These are phyloP conservation scores for Gyps fulvus DNA, from an alignment of 2,113 vertebrate genomes.

Conservation along the genomic window DNA sequence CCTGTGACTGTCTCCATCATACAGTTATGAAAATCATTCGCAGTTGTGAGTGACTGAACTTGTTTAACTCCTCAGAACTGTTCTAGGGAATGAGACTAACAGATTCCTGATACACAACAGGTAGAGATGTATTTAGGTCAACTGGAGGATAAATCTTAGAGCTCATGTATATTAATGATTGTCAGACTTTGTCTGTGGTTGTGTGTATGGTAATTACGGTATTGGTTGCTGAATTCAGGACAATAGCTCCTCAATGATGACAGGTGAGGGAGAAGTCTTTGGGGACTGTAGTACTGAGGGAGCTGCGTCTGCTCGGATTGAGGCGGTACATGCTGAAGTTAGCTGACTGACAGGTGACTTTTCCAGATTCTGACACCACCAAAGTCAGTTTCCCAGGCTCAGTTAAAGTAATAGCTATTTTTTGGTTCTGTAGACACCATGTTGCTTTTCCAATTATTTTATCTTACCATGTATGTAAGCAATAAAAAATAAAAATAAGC, in stretches of 20 bases:
- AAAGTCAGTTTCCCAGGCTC: background rate
- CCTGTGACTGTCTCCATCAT: background rate
- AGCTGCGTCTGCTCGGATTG: background rate
- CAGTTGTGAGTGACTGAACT: background rate
- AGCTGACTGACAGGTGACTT: background rate
- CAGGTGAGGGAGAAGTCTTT: background rate
- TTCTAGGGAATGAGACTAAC: background rate
- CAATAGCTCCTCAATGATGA: background rate
- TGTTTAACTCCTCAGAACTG: background rate
- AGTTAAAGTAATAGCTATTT: background rate
- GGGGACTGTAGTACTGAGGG: background rate
- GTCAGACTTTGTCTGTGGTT: background rate
- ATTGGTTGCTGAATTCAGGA: conserved; percentile 32
- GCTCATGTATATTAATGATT: conserved; percentile 31
- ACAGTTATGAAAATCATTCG: background rate
- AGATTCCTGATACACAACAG: background rate
- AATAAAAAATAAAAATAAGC: background rate
- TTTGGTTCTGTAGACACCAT: background rate
- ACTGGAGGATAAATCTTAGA: background rate
- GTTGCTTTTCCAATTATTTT: background rate
- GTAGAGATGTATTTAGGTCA: conserved; percentile 54
- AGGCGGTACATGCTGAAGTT: background rate
- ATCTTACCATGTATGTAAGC: background rate
- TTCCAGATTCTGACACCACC: background rate
- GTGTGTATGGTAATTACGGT: background rate